Evolutionary conservation across 2,888 invertebrate genomes (phyloP), one percentile per base, ranked within the genome.

Genomic region (Scotopteryx bipunctaria): DNA sequence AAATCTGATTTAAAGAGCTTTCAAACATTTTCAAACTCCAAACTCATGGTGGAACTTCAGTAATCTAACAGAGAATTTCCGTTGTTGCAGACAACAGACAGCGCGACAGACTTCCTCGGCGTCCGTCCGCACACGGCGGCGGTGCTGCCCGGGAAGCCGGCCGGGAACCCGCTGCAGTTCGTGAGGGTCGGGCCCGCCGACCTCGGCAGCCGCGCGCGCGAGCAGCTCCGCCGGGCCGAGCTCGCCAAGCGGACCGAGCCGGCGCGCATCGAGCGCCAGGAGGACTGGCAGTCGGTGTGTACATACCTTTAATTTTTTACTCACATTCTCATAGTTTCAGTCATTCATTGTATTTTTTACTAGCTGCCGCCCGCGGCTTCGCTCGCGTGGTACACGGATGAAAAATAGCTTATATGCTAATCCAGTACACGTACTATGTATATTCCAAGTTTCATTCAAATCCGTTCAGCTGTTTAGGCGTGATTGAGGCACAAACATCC

Each of bases 261-360:
- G 69, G 94, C 95, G 56, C 92, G 94, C 53, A 93, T 95, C 67
- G 96, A 96, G 79, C 94, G 96, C 67, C 95, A 95, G 61, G 97
- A 97, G 85, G 97, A 97, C 78, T 97, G 97, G 97, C 97, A 97
- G 90, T 95, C 95, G 91, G 97, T 97, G 84, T 93, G 94, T 76
- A 15, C 1, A 9, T 8, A 21, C 21, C 2, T 8, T 21, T 4
- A 21, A n/a, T n/a, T n/a, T 21, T 23, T 23, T 6, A 23, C n/a
- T 3, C 8, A 23, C 8, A 8, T n/a, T 23, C 5, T 8, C 8
- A 23, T n/a, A 23, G 23, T 8, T 23, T n/a, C n/a, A n/a, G n/a
- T n/a, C n/a, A n/a, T n/a, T n/a, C n/a, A n/a, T n/a, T 19, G 2
- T 19, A 19, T 19, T 19, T 19, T 19, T n/a, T n/a, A n/a, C n/a